Evolutionary conservation across 2,113 vertebrate genomes (phyloP), one percentile per base, ranked within the genome.

Genomic region (Aleadryas rufinucha): DNA sequence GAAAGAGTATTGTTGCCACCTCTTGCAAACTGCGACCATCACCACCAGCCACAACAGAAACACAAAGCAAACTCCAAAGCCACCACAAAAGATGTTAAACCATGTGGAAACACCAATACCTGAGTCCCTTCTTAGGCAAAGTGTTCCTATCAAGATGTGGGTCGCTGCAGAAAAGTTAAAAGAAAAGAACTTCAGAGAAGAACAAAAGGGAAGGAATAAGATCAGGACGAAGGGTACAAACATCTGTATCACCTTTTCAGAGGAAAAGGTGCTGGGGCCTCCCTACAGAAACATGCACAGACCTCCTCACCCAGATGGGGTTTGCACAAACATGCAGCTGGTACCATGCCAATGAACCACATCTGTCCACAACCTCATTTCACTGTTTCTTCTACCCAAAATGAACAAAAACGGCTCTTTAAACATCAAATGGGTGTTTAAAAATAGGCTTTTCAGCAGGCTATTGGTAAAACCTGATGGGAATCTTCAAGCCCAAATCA

Each of bases 91-190:
- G 96, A 97, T 91, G 89, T 93, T 93, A 97, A 95, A 95, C 97
- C 80, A 49, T 24, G 84, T 89, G 90, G 97, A 98, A 95, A 97
- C 97, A 97, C 95, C 96, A 98, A 98, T 99, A 99, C 99, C 99
- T 99, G 99, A 99, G 98, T 98, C 99, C 99, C 97, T 99, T 99
- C 98, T 99, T 99, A 98, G 99, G 99, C 98, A 99, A 99, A 98
- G 99, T 99, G 98, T 99, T 99, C 99, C 99, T 99, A 98, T 99
- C 98, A 98, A 99, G 99, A 96, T 99, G 98, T 95, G 98, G 98
- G 97, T 99, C 99, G 94, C 99, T 99, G 99, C 97, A 97, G 98
- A 98, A 97, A 97, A 98, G 98, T 98, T 97, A 98, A 98, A 98
- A 99, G 98, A 99, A 97, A 98, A 98, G 98, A 98, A 98, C 98